Evolutionary conservation across 2,113 vertebrate genomes (phyloP), one percentile per base, ranked within the genome.

Genomic region (Spea bombifrons): DNA sequence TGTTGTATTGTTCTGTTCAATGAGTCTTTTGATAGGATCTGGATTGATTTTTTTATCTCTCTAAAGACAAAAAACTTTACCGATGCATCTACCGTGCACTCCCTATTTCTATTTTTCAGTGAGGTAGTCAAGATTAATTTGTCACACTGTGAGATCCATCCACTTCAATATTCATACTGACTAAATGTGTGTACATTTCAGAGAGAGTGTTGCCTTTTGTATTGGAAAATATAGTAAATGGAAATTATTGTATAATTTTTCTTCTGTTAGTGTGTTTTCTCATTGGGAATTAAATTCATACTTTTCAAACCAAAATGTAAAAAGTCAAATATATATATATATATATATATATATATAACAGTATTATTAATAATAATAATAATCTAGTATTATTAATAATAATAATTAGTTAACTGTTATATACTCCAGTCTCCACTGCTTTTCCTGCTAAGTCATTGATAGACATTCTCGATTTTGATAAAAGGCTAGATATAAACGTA

Each of bases 1-100:
- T 64, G 61, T 64, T 64, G 61, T 16, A 64, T 64, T 64, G 61
- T 64, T 64, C 17, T 30, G 3, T 64, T 64, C 61, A 64, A 16
- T 17, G 61, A 64, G 61, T 30, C 55, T 64, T 64, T 30, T 64
- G 61, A 30, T 64, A 64, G 61, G 61, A 64, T 17, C 61, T 16
- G 61, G n/a, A 64, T 64, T 59, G 55, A 59, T 59, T 59, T 59
- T 59, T 59, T 59, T 59, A 13, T 59, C 55, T 13, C 15, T 13
- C 55, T 59, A 47, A 59, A 8, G 13, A n/a, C 13, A 43, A 73
- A 59, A 16, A 73, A 17, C 13, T 16, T 9, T 30, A 46, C 55
- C 8, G 12, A 8, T 74, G 57, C 13, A 47, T 49, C 30, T 64
- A 30, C 72, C 4, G 55, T 64, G 57, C 10, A 46, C 8, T 64